phyloP scores from a whole-genome alignment of 2,888 invertebrate species.

The Lumbricus terrestris region DNA sequence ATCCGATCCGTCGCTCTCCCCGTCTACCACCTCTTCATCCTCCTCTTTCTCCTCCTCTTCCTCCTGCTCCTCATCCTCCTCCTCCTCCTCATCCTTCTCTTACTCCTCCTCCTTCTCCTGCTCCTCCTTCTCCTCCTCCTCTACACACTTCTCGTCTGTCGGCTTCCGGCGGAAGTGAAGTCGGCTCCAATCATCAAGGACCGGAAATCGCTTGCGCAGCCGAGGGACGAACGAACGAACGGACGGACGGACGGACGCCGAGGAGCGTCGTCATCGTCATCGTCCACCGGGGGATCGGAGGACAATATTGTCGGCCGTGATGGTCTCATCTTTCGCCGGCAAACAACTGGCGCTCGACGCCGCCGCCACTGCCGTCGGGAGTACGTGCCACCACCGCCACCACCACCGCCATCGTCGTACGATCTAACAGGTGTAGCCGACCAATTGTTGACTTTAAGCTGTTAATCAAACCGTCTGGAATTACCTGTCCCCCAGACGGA shows the following conservation, averaged over 20 bases:
- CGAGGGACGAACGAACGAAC: not conserved
- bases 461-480: constrained; percentile 12
- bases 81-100: too few relatives aligned
- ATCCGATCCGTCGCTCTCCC: too few relatives aligned
- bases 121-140: too few relatives aligned
- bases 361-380: not conserved
- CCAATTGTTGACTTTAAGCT: not conserved
- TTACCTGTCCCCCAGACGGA: not conserved
- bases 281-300: not conserved
- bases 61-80: too few relatives aligned
- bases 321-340: not conserved
- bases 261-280: too few relatives aligned
- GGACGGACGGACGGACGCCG: too few relatives aligned
- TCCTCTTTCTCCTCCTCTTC: too few relatives aligned
- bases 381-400: too few relatives aligned
- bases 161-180: not conserved
- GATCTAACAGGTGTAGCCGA: constrained; percentile 14
- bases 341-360: not conserved
- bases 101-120: too few relatives aligned
- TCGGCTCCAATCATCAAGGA: not conserved
- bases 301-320: not conserved
- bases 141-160: not conserved
- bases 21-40: too few relatives aligned
- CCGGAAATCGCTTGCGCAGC: not conserved
- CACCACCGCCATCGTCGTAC: too few relatives aligned